phyloP scores from a whole-genome alignment of 2,888 invertebrate species.

The Eugnorisma glareosa region DNA sequence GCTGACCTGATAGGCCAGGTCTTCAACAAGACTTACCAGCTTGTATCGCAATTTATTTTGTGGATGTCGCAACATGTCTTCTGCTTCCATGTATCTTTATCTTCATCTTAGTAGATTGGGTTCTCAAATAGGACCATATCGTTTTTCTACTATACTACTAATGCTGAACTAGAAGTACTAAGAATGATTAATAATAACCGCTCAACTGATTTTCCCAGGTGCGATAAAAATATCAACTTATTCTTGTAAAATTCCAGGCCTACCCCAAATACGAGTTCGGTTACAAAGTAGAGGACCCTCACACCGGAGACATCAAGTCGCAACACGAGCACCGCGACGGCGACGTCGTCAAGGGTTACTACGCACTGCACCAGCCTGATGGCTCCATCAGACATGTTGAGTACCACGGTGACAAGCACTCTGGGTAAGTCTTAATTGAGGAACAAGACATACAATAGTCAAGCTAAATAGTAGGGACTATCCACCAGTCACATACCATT shows the following conservation, averaged over 20 bases:
- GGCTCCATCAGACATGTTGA: constrained; percentile 89
- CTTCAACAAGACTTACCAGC: background rate
- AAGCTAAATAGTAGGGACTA: too few species aligned
- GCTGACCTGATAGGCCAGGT: too few species aligned
- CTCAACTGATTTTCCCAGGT: too few species aligned
- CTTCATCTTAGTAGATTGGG: too few species aligned
- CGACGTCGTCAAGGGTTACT: constrained; percentile 82
- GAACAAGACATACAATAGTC: background rate
- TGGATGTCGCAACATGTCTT: background rate
- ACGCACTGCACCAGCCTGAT: constrained; percentile 87
- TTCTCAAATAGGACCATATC: background rate
- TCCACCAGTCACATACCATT: background rate
- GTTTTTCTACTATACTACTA: background rate
- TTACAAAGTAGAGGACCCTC: constrained; percentile 83
- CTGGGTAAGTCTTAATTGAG: constrained; percentile 76
- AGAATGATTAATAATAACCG: background rate
- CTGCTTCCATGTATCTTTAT: background rate
- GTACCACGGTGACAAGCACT: constrained; percentile 88
- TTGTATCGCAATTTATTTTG: background rate
- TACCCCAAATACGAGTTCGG: constrained; percentile 82
- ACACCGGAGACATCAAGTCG: constrained; percentile 88
- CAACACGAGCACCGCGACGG: constrained; percentile 87
- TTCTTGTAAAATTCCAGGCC: constrained; percentile 67
- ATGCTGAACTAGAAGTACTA: background rate
- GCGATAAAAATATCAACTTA: background rate